These are phyloP conservation scores for Hippocampus zosterae DNA, from an alignment of 2,113 vertebrate genomes.

Conservation along the genomic window DNA sequence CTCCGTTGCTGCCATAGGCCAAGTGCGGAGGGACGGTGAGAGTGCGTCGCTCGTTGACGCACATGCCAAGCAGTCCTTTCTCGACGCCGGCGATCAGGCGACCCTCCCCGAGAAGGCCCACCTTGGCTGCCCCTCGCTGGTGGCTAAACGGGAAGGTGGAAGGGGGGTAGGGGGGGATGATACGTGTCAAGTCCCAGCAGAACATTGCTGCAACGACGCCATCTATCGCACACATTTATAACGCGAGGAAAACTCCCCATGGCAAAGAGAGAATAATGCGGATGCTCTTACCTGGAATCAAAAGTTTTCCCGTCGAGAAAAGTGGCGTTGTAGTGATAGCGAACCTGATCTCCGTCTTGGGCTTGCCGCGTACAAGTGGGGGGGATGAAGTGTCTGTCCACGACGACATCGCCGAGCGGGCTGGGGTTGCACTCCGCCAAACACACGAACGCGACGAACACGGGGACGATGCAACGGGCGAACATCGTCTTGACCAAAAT, in stretches of 20 bases:
- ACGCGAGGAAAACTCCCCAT: neutral
- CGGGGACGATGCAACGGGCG: conserved; percentile 29
- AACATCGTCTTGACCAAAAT: conserved; percentile 40
- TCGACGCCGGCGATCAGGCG: conserved; percentile 89
- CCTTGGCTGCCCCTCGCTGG: conserved; percentile 77
- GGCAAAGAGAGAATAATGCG: neutral
- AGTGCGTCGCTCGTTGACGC: conserved; percentile 88
- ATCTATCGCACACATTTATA: neutral
- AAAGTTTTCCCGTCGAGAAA: conserved; percentile 87
- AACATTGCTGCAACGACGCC: neutral
- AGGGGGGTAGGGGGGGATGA: neutral
- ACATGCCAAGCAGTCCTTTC: conserved; percentile 92
- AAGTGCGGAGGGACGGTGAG: conserved; percentile 89
- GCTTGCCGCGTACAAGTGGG: conserved; percentile 77
- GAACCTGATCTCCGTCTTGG: conserved; percentile 84
- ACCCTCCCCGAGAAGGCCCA: conserved; percentile 84
- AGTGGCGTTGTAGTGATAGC: conserved; percentile 95
- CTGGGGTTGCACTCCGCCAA: conserved; percentile 74
- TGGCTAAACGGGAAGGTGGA: conserved; percentile 66
- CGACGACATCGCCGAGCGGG: conserved; percentile 82
- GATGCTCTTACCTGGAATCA: conserved; percentile 84
- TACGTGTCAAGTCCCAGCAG: conserved; percentile 1
- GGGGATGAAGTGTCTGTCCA: conserved; percentile 84
- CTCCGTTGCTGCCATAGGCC: conserved; percentile 88
- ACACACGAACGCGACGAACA: conserved; percentile 51